Conservation (phyloP, 2,113 vertebrate genomes). For the Hyaena hyaena region DNA sequence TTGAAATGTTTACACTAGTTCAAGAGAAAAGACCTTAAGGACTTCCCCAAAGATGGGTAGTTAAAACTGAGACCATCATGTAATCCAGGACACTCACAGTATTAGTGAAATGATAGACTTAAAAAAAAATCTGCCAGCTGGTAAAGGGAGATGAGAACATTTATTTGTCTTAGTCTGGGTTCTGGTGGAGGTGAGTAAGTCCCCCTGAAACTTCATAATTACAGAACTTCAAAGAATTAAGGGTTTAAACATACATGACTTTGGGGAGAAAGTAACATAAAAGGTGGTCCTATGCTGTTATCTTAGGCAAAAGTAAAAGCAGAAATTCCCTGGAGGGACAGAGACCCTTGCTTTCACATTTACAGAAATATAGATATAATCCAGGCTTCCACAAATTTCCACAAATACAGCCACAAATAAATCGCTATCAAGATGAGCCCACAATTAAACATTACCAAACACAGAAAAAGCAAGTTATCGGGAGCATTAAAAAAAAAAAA, state of each 20-base stretch:
- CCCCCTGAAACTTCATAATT: neutral
- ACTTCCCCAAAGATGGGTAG: neutral
- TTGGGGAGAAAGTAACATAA: neutral
- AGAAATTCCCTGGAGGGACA: neutral
- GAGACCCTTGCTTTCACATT: neutral
- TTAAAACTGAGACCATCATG: neutral
- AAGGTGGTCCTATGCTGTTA: neutral
- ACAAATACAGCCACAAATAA: slow-evolving; percentile 16
- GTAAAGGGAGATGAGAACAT: neutral
- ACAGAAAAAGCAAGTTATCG: neutral
- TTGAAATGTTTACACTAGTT: neutral
- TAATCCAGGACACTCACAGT: neutral
- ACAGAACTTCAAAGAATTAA: neutral
- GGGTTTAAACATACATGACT: neutral
- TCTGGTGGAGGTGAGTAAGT: neutral
- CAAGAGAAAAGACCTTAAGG: neutral
- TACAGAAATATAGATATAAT: neutral
- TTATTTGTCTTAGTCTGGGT: neutral
- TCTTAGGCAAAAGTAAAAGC: neutral
- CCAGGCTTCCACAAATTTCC: neutral
- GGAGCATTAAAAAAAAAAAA: neutral
- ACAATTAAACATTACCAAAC: neutral
- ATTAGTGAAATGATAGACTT: neutral
- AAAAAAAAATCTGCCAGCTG: neutral
- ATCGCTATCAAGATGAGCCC: neutral